Percentiles rank a stretch among this genome's conserved stretches.
phyloP scores from a whole-genome alignment of 30 jellyfish, hydroid and myxozoan species.

The Hydra vulgaris region DNA sequence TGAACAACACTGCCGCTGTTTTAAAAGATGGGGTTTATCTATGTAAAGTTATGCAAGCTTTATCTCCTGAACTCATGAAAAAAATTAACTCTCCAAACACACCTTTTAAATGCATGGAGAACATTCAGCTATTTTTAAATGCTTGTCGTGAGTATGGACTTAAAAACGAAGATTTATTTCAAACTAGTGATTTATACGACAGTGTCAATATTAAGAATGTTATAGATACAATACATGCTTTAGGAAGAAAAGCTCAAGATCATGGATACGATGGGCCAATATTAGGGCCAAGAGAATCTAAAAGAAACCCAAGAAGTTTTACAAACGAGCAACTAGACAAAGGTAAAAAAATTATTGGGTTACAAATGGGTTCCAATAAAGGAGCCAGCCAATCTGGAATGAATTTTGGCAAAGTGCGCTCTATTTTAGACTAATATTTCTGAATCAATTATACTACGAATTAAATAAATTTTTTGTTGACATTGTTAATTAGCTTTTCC shows the following conservation, averaged over 20 bases:
- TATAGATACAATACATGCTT: conserved; percentile 65
- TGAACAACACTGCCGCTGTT: conserved; percentile 17
- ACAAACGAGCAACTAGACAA: conserved; percentile 72
- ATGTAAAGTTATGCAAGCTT: conserved; percentile 21
- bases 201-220: conserved; percentile 48
- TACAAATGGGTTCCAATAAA: conserved; percentile 94
- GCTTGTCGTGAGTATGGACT: conserved; percentile 38
- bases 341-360: conserved; percentile 66
- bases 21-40: conserved; percentile 54
- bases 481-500: no score
- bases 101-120: conserved; percentile 58
- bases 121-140: conserved; percentile 20
- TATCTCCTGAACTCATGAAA: conserved; percentile 29
- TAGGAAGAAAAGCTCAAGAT: conserved; percentile 70
- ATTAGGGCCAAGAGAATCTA: conserved; percentile 92
- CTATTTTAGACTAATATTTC: conserved; percentile 52
- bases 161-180: conserved; percentile 21
- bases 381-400: conserved; percentile 99
- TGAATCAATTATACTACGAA: not conserved
- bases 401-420: conserved; percentile 92
- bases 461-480: no score
- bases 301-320: conserved; percentile 64
- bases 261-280: conserved; percentile 58
- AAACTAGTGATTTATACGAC: conserved; percentile 43
- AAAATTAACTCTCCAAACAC: conserved; percentile 30